Conservation (phyloP, 1,140 invertebrate genomes). For the Magallana ariakensis region DNA sequence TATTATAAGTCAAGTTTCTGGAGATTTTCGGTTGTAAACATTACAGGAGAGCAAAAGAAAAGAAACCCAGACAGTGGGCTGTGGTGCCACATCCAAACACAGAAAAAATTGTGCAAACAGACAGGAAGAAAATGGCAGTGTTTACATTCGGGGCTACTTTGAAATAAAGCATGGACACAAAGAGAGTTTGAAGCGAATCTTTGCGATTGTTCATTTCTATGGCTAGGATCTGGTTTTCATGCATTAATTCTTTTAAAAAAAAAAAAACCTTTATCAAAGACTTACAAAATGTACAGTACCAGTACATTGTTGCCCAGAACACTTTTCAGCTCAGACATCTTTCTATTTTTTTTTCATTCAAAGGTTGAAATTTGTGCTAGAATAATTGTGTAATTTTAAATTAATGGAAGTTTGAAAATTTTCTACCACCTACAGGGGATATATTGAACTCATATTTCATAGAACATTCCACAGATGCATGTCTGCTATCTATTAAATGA, state of each 20-base stretch:
- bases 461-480: too few species aligned
- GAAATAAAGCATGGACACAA: not conserved
- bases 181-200: not conserved
- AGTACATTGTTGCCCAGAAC: not conserved
- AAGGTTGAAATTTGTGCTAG: not conserved
- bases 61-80: slow-evolving; percentile 16
- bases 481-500: too few species aligned
- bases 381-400: not conserved
- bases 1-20: not conserved
- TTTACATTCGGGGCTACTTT: slow-evolving; percentile 3
- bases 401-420: slow-evolving; percentile 8
- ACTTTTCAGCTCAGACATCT: not conserved
- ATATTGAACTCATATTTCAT: too few species aligned
- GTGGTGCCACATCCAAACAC: slow-evolving; percentile 9
- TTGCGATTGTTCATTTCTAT: slow-evolving; percentile 17
- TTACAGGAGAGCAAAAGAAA: not conserved
- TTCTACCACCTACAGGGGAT: too few species aligned
- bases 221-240: not conserved
- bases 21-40: slow-evolving; percentile 11
- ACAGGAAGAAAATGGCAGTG: not conserved
- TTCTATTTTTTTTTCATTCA: not conserved
- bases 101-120: slow-evolving; percentile 30
- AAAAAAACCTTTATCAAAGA: too few species aligned
- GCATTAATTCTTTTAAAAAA: not conserved
- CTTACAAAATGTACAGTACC: not conserved